Base-by-base conservation (phyloP, 2,888 invertebrate genomes). In the Hypselothyrea guttata region DNA sequence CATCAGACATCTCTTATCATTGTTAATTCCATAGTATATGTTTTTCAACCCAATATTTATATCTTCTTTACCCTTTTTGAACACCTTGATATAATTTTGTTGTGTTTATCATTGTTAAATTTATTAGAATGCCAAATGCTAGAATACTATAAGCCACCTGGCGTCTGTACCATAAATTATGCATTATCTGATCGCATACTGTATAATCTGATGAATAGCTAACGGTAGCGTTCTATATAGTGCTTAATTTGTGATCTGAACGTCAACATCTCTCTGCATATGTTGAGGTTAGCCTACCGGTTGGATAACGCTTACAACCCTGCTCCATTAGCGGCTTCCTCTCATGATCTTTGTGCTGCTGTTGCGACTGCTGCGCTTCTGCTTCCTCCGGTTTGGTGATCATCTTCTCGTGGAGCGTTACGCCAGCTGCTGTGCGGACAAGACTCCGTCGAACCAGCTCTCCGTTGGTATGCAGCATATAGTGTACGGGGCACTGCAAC, bases 361-460 rank as follows among this genome's bases (percentile, higher is more conserved):
- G 16, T 1, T 7, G 9, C 12, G n/a, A n/a, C 22, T 22, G 22
- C 22, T 22, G 3, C 22, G 22, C 2, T 5, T 22, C 22, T 2
- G 2, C 5, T 5, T 22, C 22, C 22, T 22, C 22, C 22, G 2
- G 22, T 5, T 5, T 22, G 22, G 2, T 22, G 22, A 22, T 2
- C 5, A 31, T 16, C 8, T 41, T 47, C 38, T 66, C 63, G 7
- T 84, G 82, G 1, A 77, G 30, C 0, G 82, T 84, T 0, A 75
- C 67, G 0, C 79, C 79, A 3, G 84, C 84, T 0, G 79, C 84
- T 0, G 79, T 81, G 2, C 84, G 75, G 1, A 77, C 61, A 7
- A 79, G 34, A 1, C 82, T 54, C 4, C 69, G 61, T 0, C 78
- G 67, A 1, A 41, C 44, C 3, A 42, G 27, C 4, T 55, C 52